Percentiles rank a stretch among this genome's conserved stretches.
These are phyloP conservation scores for Xenopus laevis DNA, from an alignment of 2,113 vertebrate species.

Conservation along the genomic window DNA sequence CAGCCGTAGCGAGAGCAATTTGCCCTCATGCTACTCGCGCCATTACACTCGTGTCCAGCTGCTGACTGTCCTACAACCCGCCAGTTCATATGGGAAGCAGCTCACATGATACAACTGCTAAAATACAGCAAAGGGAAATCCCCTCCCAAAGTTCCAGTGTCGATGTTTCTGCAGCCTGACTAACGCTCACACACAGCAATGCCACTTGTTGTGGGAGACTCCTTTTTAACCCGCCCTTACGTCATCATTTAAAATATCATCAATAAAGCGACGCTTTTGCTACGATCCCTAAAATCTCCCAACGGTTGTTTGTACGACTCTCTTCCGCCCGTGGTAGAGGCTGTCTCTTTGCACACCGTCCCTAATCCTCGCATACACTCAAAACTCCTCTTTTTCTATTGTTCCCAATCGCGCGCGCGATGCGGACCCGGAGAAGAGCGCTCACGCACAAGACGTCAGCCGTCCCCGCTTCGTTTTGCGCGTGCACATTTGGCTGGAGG, in stretches of 20 bases:
- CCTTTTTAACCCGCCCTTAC: neutral
- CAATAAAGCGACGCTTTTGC: neutral
- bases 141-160: too few relatives aligned
- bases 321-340: constrained; percentile 52
- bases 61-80: too few relatives aligned
- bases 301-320: constrained; percentile 61
- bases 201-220: too few relatives aligned
- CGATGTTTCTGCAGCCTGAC: too few relatives aligned
- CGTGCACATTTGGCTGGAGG: constrained; percentile 51
- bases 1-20: too few relatives aligned
- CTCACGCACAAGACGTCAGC: neutral
- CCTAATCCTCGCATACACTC: constrained; percentile 71
- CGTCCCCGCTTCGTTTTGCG: neutral
- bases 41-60: too few relatives aligned
- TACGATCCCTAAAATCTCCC: constrained; percentile 39
- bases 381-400: constrained; percentile 71
- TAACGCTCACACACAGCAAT: too few relatives aligned
- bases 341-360: constrained; percentile 85
- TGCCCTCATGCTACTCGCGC: too few relatives aligned
- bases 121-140: too few relatives aligned
- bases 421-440: constrained; percentile 40
- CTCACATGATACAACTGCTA: too few relatives aligned
- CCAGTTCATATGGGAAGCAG: too few relatives aligned
- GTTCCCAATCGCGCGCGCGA: constrained; percentile 72
- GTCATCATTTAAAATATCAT: neutral